These are phyloP conservation scores for Musca vetustissima DNA, from an alignment of 1,140 invertebrate genomes.

Conservation along the genomic window DNA sequence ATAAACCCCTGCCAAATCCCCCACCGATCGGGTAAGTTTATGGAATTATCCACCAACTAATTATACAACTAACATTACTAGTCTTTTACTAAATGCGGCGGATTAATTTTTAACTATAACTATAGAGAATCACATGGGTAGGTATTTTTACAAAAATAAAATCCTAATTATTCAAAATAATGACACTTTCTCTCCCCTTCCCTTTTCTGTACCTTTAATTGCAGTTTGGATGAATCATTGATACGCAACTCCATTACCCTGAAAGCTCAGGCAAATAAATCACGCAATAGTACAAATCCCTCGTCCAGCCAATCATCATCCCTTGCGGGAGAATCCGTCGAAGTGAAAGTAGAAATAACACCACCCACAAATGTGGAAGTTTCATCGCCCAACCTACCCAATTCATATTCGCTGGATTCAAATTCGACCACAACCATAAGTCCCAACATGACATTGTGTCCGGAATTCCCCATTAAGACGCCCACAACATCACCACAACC, in stretches of 20 bases:
- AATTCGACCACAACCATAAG: slow-evolving; percentile 51
- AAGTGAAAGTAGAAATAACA: slow-evolving; percentile 55
- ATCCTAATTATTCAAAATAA: too few relatives aligned
- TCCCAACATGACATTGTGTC: slow-evolving; percentile 47
- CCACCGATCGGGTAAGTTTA: slow-evolving; percentile 73
- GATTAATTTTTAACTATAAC: not conserved
- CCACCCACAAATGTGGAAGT: slow-evolving; percentile 46
- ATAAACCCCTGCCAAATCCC: slow-evolving; percentile 78
- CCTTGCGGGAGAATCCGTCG: slow-evolving; percentile 50
- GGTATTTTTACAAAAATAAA: too few relatives aligned
- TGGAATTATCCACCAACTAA: not conserved
- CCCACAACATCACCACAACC: slow-evolving; percentile 43
- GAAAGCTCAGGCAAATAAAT: slow-evolving; percentile 51
- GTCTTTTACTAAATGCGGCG: not conserved
- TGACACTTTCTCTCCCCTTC: too few relatives aligned
- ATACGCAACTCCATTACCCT: slow-evolving; percentile 50
- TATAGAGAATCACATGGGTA: slow-evolving; percentile 53
- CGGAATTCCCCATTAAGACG: slow-evolving; percentile 47
- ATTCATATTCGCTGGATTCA: slow-evolving; percentile 53
- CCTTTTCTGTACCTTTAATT: not conserved
- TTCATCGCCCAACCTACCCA: slow-evolving; percentile 42
- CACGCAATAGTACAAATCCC: slow-evolving; percentile 51
- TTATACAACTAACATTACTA: slow-evolving; percentile 9
- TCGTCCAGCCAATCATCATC: slow-evolving; percentile 54
- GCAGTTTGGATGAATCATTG: slow-evolving; percentile 64